Conservation (phyloP, 2,888 invertebrate species). For the Lasiommata megera region DNA sequence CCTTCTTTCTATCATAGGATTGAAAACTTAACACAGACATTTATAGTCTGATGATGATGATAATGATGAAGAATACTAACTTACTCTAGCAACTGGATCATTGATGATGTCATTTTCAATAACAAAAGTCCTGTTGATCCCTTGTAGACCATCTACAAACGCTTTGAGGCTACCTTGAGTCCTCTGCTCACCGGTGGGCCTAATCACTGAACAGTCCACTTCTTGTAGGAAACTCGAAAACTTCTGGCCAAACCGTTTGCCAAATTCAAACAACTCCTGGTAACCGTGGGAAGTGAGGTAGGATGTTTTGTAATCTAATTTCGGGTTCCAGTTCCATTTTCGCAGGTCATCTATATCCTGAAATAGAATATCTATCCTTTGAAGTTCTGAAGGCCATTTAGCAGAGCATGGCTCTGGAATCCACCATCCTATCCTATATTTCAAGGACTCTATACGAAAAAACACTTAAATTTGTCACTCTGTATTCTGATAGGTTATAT, state of each 20-base stretch:
- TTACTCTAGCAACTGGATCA: constrained; percentile 26
- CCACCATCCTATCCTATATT: no score
- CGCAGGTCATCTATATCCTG: constrained; percentile 82
- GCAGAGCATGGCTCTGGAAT: no score
- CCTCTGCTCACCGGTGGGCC: constrained; percentile 72
- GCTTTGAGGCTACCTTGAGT: constrained; percentile 73
- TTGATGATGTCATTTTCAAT: constrained; percentile 17
- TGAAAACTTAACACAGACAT: no score
- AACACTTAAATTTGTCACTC: no score
- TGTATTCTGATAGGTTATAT: no score
- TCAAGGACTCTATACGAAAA: no score
- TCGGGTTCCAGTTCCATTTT: constrained; percentile 82
- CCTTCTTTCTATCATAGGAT: no score
- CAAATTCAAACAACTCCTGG: constrained; percentile 82
- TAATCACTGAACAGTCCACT: constrained; percentile 47
- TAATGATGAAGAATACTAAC: no score
- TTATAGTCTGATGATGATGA: no score
- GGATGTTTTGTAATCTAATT: constrained; percentile 71
- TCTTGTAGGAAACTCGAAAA: constrained; percentile 50
- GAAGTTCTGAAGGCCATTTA: no score
- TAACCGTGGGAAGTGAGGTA: constrained; percentile 70
- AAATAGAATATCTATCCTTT: no score
- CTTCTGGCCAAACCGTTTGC: constrained; percentile 30
- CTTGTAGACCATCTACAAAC: constrained; percentile 70
- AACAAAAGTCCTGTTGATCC: constrained; percentile 10